Evolutionary conservation across 2,797 vertebrate species (phyloP).

Genomic region (Sebastes cheni): DNA sequence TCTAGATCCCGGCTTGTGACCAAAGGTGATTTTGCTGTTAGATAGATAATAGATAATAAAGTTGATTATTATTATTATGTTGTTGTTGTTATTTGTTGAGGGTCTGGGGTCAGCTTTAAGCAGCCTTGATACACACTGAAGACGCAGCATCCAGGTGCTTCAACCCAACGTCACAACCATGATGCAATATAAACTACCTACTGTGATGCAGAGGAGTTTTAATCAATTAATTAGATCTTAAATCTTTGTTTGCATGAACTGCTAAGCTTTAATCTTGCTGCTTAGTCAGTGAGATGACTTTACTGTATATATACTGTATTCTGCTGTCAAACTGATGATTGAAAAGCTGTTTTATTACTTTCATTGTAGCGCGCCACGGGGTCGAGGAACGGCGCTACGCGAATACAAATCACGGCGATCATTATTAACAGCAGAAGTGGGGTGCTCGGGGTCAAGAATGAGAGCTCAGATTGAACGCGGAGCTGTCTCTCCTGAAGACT

Average conservation of each 20-base stretch:
- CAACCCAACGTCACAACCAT: neutral
- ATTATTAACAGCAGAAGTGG: constrained; percentile 49
- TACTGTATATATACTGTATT: neutral
- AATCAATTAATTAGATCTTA: neutral
- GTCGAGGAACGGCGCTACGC: neutral
- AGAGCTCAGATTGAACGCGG: constrained; percentile 52
- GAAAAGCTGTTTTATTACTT: constrained; percentile 41
- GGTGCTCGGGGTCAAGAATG: constrained; percentile 54
- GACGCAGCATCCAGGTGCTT: neutral
- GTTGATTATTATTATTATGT: too few relatives aligned
- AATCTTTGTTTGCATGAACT: neutral
- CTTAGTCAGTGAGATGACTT: neutral
- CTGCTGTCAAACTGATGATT: constrained; percentile 22
- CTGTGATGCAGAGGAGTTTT: neutral
- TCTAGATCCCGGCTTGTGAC: neutral
- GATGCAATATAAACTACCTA: neutral
- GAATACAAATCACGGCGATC: constrained; percentile 53
- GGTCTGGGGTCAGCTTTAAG: neutral
- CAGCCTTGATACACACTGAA: neutral
- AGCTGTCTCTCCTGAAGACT: constrained; percentile 44
- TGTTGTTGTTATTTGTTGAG: neutral
- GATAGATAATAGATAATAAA: too few relatives aligned
- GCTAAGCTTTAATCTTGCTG: neutral
- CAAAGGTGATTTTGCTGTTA: neutral
- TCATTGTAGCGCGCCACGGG: constrained; percentile 16